phyloP scores from a whole-genome alignment of 2,113 vertebrate species.

The Abramis brama region DNA sequence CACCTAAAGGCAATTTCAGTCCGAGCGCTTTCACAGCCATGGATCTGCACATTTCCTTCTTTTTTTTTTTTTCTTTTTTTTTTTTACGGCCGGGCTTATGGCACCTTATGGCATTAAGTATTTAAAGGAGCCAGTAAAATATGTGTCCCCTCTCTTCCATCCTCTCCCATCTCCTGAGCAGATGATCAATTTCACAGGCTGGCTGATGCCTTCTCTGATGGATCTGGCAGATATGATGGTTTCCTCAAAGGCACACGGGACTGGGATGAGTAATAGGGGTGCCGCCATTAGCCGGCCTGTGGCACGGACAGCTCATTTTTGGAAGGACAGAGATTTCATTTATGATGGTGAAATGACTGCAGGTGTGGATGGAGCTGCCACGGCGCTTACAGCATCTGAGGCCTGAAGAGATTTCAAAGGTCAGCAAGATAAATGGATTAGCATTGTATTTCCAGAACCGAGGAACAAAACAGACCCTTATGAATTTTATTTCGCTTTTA shows the following conservation, averaged over 20 bases:
- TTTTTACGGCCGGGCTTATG: constrained; percentile 62
- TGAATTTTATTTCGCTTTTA: constrained; percentile 17
- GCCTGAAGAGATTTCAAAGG: constrained; percentile 44
- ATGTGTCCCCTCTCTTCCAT: constrained; percentile 56
- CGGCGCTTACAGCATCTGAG: constrained; percentile 37
- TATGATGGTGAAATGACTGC: constrained; percentile 51
- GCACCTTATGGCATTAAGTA: constrained; percentile 72
- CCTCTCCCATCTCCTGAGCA: constrained; percentile 65
- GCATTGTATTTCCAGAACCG: constrained; percentile 36
- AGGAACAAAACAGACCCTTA: constrained; percentile 38
- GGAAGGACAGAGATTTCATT: constrained; percentile 54
- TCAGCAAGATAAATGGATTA: constrained; percentile 49
- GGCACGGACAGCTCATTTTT: constrained; percentile 55
- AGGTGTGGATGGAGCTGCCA: constrained; percentile 44
- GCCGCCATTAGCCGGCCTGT: constrained; percentile 59
- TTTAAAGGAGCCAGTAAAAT: constrained; percentile 72
- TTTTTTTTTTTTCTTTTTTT: constrained; percentile 57
- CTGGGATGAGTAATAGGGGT: constrained; percentile 64
- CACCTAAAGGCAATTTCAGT: constrained; percentile 59
- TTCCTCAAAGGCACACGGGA: constrained; percentile 68
- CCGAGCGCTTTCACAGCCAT: constrained; percentile 52
- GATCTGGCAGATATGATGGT: constrained; percentile 72
- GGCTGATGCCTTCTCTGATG: constrained; percentile 70
- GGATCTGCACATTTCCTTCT: constrained; percentile 62
- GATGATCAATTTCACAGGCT: constrained; percentile 75